Evolutionary conservation across 2,888 invertebrate species (phyloP), one percentile per base, ranked within the genome.

Genomic region (Cetonia aurata): DNA sequence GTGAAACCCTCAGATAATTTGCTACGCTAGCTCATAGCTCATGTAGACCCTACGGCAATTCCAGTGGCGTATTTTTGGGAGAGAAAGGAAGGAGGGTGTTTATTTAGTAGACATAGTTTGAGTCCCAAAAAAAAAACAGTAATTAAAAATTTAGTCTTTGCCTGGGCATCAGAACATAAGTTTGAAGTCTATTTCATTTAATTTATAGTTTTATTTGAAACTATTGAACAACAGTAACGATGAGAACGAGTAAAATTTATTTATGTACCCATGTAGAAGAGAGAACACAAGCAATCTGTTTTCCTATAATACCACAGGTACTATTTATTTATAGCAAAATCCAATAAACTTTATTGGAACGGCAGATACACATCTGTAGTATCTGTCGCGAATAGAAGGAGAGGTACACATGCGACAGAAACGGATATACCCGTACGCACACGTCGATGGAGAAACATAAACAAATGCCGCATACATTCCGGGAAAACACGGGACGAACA

Each of bases 401-500:
- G 17, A 19, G 25, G 44, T 25, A 6, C n/a, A n/a, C 3, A 59
- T 12, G 37, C 10, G 37, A 57, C 41, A 44, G 42, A 59, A 42
- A 59, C 19, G 44, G 19, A 15, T 19, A 44, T 9, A 41, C 6
- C 4, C 41, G 13, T 12, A 15, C 6, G 15, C 57, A 57, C 57
- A 57, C 25, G 10, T 25, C 13, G 17, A 46, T 44, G 41, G 10
- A 57, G n/a, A n/a, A 59, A 59, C 59, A 59, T 44, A 59, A 59
- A 59, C 59, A 42, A 59, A 59, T 59, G 59, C 44, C 59, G 59
- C 25, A 25, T 44, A 59, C 19, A 59, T 59, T 44, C 59, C 44
- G 25, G 25, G 59, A 44, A 59, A 59, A 53, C 52, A 15, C 13
- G 53, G 67, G 44, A 52, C 42, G 44, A 67, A 67, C 67, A 55